These are phyloP conservation scores for Anarhynchus alexandrinus DNA, from an alignment of 2,113 vertebrate species.

Conservation along the genomic window DNA sequence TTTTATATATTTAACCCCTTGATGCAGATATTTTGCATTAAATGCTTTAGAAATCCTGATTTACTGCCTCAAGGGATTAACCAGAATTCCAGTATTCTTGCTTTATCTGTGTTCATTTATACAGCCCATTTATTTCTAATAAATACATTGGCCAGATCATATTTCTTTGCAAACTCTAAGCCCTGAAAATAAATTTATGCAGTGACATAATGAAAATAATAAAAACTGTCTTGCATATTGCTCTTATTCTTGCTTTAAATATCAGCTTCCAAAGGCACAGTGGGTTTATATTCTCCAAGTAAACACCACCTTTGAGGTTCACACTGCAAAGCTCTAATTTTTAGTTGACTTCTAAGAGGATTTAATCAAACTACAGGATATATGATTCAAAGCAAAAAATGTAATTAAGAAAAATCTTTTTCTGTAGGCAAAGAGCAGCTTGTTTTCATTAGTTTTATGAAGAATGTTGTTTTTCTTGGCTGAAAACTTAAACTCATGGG, in stretches of 20 bases:
- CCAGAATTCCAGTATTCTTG: slow-evolving; percentile 34
- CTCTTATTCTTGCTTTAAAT: slow-evolving; percentile 14
- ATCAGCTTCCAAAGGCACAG: neutral
- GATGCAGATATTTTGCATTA: slow-evolving; percentile 59
- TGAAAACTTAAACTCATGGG: slow-evolving; percentile 37
- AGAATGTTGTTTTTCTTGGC: slow-evolving; percentile 71
- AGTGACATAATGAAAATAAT: slow-evolving; percentile 51
- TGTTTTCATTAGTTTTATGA: slow-evolving; percentile 74
- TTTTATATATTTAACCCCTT: slow-evolving; percentile 56
- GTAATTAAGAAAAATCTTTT: slow-evolving; percentile 72
- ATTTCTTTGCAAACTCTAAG: slow-evolving; percentile 46
- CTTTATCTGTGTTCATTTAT: slow-evolving; percentile 52
- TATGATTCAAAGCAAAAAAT: slow-evolving; percentile 68
- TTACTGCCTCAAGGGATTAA: slow-evolving; percentile 48
- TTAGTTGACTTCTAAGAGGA: slow-evolving; percentile 56
- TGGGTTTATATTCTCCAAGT: slow-evolving; percentile 37
- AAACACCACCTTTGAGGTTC: slow-evolving; percentile 28
- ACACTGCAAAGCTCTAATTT: neutral
- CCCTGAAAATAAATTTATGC: slow-evolving; percentile 50
- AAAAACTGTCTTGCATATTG: slow-evolving; percentile 31
- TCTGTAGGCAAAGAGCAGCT: slow-evolving; percentile 65
- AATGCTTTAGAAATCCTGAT: slow-evolving; percentile 52
- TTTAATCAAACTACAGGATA: slow-evolving; percentile 69
- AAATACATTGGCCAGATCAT: slow-evolving; percentile 37
- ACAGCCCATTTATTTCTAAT: slow-evolving; percentile 56